phyloP scores from a whole-genome alignment of 2,888 invertebrate species.

The Odiellus spinosus region DNA sequence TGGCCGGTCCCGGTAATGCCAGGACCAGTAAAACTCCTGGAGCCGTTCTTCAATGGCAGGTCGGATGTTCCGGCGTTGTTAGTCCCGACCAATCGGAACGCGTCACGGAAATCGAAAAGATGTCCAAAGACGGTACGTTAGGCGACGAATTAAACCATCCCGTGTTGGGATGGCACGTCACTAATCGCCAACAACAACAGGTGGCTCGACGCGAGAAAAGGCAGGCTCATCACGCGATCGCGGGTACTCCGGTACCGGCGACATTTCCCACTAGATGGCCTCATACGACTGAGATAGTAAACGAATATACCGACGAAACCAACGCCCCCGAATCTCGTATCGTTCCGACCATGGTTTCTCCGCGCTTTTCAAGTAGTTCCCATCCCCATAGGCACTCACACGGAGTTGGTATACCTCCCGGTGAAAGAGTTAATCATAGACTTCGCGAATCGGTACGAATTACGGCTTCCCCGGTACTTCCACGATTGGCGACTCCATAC shows the following conservation, averaged over 20 bases:
- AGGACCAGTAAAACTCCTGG: slow-evolving; percentile 11
- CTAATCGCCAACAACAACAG: slow-evolving; percentile 31
- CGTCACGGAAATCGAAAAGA: slow-evolving; percentile 49
- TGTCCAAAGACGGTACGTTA: slow-evolving; percentile 53
- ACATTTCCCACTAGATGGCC: slow-evolving; percentile 25
- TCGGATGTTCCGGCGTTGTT: slow-evolving; percentile 56
- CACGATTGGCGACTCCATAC: neutral
- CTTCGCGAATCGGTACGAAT: slow-evolving; percentile 2
- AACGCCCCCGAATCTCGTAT: slow-evolving; percentile 23
- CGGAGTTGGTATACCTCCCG: slow-evolving; percentile 7
- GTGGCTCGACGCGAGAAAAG: slow-evolving; percentile 6
- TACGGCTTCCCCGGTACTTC: slow-evolving; percentile 6
- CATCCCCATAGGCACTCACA: slow-evolving; percentile 15
- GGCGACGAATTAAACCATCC: slow-evolving; percentile 49
- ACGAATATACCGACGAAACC: slow-evolving; percentile 21
- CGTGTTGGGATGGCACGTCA: slow-evolving; percentile 53
- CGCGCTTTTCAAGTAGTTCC: slow-evolving; percentile 19
- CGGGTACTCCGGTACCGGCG: slow-evolving; percentile 23
- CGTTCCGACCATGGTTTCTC: slow-evolving; percentile 30
- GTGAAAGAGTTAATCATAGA: slow-evolving; percentile 8
- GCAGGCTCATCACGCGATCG: slow-evolving; percentile 9
- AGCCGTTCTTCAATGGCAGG: slow-evolving; percentile 28
- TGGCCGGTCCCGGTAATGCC: slow-evolving; percentile 21
- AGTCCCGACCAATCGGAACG: slow-evolving; percentile 48
- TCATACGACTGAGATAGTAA: slow-evolving; percentile 12